Evolutionary conservation across 2,888 invertebrate genomes (phyloP).

Genomic region (Crioceris asparagi): DNA sequence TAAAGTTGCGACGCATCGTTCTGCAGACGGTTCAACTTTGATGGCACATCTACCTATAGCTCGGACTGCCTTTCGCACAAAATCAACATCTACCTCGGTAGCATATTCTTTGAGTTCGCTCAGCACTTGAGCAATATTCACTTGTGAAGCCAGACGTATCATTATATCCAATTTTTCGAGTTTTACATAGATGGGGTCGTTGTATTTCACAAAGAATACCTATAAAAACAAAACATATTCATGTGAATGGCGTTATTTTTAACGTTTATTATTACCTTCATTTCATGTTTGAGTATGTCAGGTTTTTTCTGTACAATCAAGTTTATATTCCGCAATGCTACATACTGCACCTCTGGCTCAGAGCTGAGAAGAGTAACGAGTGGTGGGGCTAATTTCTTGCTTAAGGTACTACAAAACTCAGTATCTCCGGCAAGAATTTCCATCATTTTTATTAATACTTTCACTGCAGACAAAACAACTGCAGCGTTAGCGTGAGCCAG

Average conservation of each 20-base stretch:
- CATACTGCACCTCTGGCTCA: conserved; percentile 99
- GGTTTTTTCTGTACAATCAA: conserved; percentile 98
- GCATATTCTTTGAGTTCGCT: conserved; percentile 98
- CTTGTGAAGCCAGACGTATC: conserved; percentile 96
- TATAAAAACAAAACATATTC: conserved; percentile 22
- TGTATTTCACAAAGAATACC: conserved; percentile 98
- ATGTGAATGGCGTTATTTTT: neutral
- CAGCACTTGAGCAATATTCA: conserved; percentile 95
- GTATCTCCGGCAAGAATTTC: conserved; percentile 85
- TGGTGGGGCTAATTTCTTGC: conserved; percentile 97
- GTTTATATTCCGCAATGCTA: conserved; percentile 96
- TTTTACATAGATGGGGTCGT: conserved; percentile 99
- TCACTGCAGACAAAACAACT: conserved; percentile 95
- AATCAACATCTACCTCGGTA: conserved; percentile 97
- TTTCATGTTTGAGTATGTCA: conserved; percentile 97
- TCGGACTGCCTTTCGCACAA: conserved; percentile 95
- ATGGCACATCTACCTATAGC: conserved; percentile 99
- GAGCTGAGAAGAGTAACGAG: conserved; percentile 94
- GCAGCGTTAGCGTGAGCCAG: conserved; percentile 99
- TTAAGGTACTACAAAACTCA: conserved; percentile 87
- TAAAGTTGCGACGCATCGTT: conserved; percentile 94
- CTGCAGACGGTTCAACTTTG: conserved; percentile 94
- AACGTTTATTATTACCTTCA: conserved; percentile 64
- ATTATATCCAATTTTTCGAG: conserved; percentile 98
- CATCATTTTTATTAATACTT: conserved; percentile 96